Percentiles rank a stretch among this genome's conserved stretches.
Conservation (phyloP, 2,888 invertebrate species). For the Phalera bucephala region DNA sequence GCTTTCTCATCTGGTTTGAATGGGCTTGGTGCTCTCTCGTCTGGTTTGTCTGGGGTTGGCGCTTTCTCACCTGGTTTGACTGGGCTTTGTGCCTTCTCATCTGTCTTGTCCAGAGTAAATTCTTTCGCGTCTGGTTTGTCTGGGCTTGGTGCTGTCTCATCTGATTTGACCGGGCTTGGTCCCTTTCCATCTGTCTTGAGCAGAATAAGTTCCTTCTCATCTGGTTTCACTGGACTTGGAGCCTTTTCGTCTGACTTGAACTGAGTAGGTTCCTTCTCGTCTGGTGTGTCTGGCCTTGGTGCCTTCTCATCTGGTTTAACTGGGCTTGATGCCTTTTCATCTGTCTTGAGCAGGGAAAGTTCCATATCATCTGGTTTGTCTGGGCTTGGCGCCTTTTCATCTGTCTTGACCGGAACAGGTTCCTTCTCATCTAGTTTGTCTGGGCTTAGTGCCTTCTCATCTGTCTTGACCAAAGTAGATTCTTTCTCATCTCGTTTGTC, state of each 20-base stretch:
- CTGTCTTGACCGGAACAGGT: no score
- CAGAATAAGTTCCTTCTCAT: conserved; percentile 2
- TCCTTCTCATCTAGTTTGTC: conserved; percentile 5
- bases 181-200: no score
- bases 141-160: conserved; percentile 12
- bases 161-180: conserved; percentile 3
- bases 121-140: no score
- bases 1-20: background rate
- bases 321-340: conserved; percentile 7
- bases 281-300: background rate
- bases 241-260: no score
- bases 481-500: conserved; percentile 1
- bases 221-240: background rate
- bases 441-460: conserved; percentile 1
- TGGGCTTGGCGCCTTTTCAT: background rate
- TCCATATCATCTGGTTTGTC: conserved; percentile 7
- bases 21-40: background rate
- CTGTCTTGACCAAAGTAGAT: conserved; percentile 4
- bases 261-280: background rate
- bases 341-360: conserved; percentile 9
- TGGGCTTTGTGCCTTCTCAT: conserved; percentile 5
- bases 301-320: background rate
- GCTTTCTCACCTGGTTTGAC: background rate
- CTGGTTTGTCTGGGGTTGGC: background rate
- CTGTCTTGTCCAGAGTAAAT: background rate